Percentiles rank a stretch among this genome's conserved stretches.
These are phyloP conservation scores for Cinclus mexicanus DNA, from an alignment of 2,113 vertebrate species.

Conservation along the genomic window DNA sequence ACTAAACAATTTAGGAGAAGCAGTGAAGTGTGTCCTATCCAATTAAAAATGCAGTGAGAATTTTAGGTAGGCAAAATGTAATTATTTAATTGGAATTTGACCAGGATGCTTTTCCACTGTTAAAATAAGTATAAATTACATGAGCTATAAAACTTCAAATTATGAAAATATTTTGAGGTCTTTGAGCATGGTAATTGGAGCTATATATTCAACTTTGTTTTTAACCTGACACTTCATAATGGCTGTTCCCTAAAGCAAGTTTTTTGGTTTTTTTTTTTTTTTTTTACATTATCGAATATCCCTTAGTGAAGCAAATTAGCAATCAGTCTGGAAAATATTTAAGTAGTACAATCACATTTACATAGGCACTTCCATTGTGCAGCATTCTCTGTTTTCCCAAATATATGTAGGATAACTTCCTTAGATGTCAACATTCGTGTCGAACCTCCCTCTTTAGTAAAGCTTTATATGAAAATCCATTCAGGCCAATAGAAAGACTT, in stretches of 20 bases:
- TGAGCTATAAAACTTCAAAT: conserved; percentile 41
- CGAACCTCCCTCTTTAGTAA: not conserved
- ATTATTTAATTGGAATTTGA: conserved; percentile 65
- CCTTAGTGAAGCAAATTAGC: conserved; percentile 26
- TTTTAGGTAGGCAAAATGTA: conserved; percentile 42
- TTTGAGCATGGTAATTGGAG: conserved; percentile 37
- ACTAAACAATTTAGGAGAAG: conserved; percentile 55
- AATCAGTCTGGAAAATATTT: conserved; percentile 35
- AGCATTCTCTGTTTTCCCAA: not conserved
- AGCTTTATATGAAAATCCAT: conserved; percentile 5
- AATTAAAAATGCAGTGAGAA: conserved; percentile 39
- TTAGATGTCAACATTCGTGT: not conserved
- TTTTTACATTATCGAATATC: not conserved
- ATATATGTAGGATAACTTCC: conserved; percentile 1
- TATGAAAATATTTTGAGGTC: conserved; percentile 52
- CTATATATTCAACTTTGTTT: conserved; percentile 57
- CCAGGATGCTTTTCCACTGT: conserved; percentile 3
- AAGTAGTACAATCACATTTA: conserved; percentile 37
- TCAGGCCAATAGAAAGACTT: conserved; percentile 9
- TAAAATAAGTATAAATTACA: conserved; percentile 39
- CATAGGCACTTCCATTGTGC: conserved; percentile 16
- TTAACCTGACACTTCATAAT: conserved; percentile 43
- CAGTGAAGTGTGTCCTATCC: conserved; percentile 37
- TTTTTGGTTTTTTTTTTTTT: not conserved
- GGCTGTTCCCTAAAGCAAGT: conserved; percentile 28